Conservation (phyloP, 2,113 vertebrate genomes). For the Siniperca chuatsi region DNA sequence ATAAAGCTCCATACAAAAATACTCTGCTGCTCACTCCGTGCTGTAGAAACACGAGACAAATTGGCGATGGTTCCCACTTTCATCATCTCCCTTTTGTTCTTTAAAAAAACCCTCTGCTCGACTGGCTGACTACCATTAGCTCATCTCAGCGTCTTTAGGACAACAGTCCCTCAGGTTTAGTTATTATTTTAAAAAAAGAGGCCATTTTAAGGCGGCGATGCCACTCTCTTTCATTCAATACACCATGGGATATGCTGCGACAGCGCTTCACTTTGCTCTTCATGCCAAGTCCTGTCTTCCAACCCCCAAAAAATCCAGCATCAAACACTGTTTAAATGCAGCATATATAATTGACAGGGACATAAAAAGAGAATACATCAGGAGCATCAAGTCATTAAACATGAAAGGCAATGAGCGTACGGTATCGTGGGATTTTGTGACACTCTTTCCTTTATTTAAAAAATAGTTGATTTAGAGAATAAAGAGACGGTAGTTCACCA, state of each 20-base stretch:
- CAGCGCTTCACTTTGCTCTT: constrained; percentile 36
- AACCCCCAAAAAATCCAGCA: constrained; percentile 7
- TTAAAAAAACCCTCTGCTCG: neutral
- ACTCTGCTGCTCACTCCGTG: constrained; percentile 62
- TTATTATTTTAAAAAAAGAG: constrained; percentile 6
- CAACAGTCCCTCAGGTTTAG: constrained; percentile 48
- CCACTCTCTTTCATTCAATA: constrained; percentile 17
- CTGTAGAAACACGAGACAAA: constrained; percentile 62
- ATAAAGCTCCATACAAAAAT: constrained; percentile 72
- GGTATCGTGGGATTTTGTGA: constrained; percentile 70
- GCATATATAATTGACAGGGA: constrained; percentile 46
- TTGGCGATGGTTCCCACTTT: constrained; percentile 58
- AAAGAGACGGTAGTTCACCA: constrained; percentile 81
- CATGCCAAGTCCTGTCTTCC: constrained; percentile 14
- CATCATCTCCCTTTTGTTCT: constrained; percentile 67
- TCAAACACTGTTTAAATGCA: constrained; percentile 50
- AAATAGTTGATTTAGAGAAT: constrained; percentile 83
- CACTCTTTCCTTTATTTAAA: constrained; percentile 85
- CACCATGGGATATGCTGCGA: constrained; percentile 33
- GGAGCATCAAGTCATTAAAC: constrained; percentile 64
- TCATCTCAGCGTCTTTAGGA: constrained; percentile 50
- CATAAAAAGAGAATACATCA: constrained; percentile 55
- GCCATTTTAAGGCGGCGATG: constrained; percentile 34
- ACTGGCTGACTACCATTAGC: constrained; percentile 40
- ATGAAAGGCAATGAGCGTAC: constrained; percentile 72